These are phyloP conservation scores for Fabriciana adippe DNA, from an alignment of 2,888 invertebrate genomes.

Conservation along the genomic window DNA sequence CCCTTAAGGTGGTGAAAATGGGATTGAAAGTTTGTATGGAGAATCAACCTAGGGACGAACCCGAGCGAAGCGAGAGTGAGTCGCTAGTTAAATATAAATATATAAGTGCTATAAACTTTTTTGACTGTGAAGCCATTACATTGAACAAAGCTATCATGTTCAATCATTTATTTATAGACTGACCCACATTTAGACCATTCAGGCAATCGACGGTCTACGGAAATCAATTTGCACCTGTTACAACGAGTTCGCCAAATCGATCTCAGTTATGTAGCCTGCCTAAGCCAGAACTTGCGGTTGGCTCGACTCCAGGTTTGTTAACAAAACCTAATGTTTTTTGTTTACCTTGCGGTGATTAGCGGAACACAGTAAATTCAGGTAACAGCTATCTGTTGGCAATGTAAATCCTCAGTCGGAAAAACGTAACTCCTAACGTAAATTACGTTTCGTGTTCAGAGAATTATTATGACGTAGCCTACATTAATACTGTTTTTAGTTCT, in stretches of 20 bases:
- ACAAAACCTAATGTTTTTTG: conserved; percentile 46
- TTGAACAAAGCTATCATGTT: background rate
- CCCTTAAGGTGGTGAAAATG: too few relatives aligned
- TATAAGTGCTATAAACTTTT: too few relatives aligned
- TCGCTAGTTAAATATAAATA: too few relatives aligned
- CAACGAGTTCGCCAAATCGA: conserved; percentile 27
- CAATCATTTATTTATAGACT: conserved; percentile 1
- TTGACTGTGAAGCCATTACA: too few relatives aligned
- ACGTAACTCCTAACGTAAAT: conserved; percentile 14
- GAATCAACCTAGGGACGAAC: too few relatives aligned
- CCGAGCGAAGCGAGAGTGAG: too few relatives aligned
- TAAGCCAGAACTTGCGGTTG: conserved; percentile 37
- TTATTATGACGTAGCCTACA: conserved; percentile 7
- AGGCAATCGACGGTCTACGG: conserved; percentile 30
- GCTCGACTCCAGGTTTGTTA: conserved; percentile 42
- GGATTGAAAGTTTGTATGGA: too few relatives aligned
- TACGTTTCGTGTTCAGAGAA: conserved; percentile 16
- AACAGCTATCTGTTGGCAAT: conserved; percentile 38
- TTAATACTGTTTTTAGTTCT: conserved; percentile 8
- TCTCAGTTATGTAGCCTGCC: conserved; percentile 21
- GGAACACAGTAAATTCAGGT: conserved; percentile 44
- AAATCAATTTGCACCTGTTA: conserved; percentile 36
- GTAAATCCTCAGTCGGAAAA: conserved; percentile 26
- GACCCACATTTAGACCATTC: background rate
- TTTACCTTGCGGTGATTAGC: conserved; percentile 44